Evolutionary conservation across 2,113 vertebrate genomes (phyloP), one percentile per base, ranked within the genome.

Genomic region (Perca schrenkii): DNA sequence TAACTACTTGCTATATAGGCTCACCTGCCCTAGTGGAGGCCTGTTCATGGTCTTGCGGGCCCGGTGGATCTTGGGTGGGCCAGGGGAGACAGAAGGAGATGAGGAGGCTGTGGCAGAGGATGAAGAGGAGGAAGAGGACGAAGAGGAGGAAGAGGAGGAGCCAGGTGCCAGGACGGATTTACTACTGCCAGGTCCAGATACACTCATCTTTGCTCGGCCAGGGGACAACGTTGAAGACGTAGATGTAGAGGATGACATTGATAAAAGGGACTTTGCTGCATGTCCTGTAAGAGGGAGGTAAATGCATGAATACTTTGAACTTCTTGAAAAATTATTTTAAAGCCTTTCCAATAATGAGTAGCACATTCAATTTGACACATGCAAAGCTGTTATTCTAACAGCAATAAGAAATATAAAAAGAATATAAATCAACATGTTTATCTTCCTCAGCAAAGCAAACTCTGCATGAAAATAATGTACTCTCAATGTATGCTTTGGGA

Each of bases 11-110:
- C 10, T 53, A 14, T 6, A 5, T 12, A 6, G 57, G 16, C 94
- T 95, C 64, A 98, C 96, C 96, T 97, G 96, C 22, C 92, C 94
- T 3, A 83, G 83, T 19, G 94, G 91, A 2, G 96, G 96, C 69
- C 96, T 96, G 84, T 96, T 96, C 96, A 98, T 98, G 74, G 97
- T 98, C 89, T 98, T 98, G 49, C 97, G 94, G 0, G 97, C 97
- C 5, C 97, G 88, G 84, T 98, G 97, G 80, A 98, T 93, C 89
- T 97, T 97, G 46, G 95, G 93, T 25, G 93, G 82, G 3, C 91
- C 89, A 25, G 87, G 72, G 0, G 91, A 92, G 36, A 90, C 77
- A 4, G 95, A 88, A 0, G 94, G 91, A 8, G 93, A 84, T 47
- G 94, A 80, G 87, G 94, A 94, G 82, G 90, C 84, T 82, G 90